Evolutionary conservation across 2,797 vertebrate genomes (phyloP), one percentile per base, ranked within the genome.

Genomic region (Pangasius sanitwongsei): DNA sequence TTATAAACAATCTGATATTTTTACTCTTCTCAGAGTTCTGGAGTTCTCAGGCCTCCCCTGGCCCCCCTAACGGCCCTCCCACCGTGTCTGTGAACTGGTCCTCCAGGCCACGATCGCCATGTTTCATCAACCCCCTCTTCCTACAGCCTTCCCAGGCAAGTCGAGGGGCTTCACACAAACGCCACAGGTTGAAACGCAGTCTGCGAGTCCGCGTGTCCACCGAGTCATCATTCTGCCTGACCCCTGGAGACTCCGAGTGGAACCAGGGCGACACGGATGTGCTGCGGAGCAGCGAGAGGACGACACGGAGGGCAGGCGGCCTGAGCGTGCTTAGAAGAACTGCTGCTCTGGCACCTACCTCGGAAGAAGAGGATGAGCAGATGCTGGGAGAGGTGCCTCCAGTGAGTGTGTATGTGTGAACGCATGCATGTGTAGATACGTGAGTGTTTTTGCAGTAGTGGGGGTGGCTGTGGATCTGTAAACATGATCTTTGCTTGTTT

Each of bases 151-250:
- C 92, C 34, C 91, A 89, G 7, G 57, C 92, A 20, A 93, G 96
- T 91, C 92, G 95, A 94, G 94, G 94, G 15, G 96, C 96, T 91
- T 96, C 96, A 84, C 96, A 96, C 72, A 97, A 97, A 89, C 95
- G 98, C 12, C 96, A 96, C 92, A 95, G 97, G 86, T 98, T 98
- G 94, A 97, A 97, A 89, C 96, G 96, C 91, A 97, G 97, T 93
- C 94, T 98, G 92, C 95, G 97, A 83, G 96, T 98, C 18, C 95
- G 97, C 0, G 96, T 98, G 86, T 98, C 98, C 20, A 97, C 96
- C 0, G 97, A 98, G 94, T 96, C 96, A 81, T 97, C 97, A 80
- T 96, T 97, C 92, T 97, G 97, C 12, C 93, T 98, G 90, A 97
- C 97, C 4, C 96, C 97, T 0, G 97, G 97, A 0, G 97, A 9